Evolutionary conservation across 1,140 invertebrate species (phyloP).

Genomic region (Drusus annulatus): DNA sequence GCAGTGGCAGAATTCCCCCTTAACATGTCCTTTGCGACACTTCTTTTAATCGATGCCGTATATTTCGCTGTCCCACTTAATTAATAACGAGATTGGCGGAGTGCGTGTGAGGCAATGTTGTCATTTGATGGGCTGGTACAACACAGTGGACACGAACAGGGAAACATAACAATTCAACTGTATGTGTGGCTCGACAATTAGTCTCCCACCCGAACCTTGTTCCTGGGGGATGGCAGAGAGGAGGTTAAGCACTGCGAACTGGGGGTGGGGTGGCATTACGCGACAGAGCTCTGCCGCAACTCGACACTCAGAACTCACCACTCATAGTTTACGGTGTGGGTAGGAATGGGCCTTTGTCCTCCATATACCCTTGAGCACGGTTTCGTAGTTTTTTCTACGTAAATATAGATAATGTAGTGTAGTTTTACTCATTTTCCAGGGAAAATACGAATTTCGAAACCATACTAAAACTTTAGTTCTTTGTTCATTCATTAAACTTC

Average conservation of each 20-base stretch:
- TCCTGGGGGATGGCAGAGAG: neutral
- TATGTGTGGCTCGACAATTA: neutral
- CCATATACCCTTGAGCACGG: no score
- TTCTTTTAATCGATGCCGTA: neutral
- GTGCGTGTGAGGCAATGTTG: neutral
- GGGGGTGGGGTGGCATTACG: no score
- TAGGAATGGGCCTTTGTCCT: no score
- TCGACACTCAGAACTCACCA: no score
- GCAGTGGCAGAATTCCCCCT: neutral
- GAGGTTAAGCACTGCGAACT: neutral
- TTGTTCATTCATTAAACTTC: no score
- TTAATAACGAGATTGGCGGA: neutral
- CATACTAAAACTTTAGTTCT: no score
- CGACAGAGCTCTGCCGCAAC: no score
- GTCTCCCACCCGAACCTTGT: neutral
- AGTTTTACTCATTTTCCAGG: no score
- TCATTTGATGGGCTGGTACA: neutral
- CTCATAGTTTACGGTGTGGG: no score
- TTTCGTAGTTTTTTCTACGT: no score
- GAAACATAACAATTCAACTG: neutral
- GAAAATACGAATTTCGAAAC: no score
- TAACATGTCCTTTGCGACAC: conserved; percentile 17
- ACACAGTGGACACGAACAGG: neutral
- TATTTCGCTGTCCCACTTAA: conserved; percentile 10
- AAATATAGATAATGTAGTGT: no score